Conservation (phyloP, 2,113 vertebrate species). For the Arenaria interpres region DNA sequence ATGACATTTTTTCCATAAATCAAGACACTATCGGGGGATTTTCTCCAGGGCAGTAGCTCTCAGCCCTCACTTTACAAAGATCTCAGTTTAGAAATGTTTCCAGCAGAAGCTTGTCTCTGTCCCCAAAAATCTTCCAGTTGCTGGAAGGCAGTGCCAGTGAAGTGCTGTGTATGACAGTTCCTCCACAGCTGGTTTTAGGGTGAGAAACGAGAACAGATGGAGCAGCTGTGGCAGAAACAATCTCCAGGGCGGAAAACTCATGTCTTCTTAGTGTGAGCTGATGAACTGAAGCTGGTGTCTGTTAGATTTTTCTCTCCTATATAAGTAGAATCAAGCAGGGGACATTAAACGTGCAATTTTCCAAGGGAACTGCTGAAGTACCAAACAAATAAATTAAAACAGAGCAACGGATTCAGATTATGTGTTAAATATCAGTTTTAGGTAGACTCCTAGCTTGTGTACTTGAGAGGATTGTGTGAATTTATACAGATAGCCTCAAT, state of each 20-base stretch:
- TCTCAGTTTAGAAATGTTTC: background rate
- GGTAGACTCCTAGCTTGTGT: background rate
- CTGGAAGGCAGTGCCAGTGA: background rate
- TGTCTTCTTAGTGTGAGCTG: background rate
- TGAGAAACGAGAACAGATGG: conserved; percentile 43
- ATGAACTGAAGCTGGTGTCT: background rate
- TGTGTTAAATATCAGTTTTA: background rate
- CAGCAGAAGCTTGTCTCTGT: background rate
- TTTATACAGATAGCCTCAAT: background rate
- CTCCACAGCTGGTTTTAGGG: conserved; percentile 33
- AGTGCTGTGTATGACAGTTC: background rate
- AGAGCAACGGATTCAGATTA: background rate
- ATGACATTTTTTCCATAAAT: background rate
- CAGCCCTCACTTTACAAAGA: background rate
- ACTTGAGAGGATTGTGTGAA: background rate
- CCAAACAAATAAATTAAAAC: background rate
- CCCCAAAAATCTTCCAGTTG: background rate
- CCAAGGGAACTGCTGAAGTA: background rate
- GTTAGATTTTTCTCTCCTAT: background rate
- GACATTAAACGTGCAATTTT: background rate
- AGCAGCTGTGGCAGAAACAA: conserved; percentile 23
- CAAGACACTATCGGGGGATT: background rate
- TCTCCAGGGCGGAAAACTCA: conserved; percentile 29
- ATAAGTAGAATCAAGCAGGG: background rate
- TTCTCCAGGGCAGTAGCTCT: background rate